phyloP scores from a whole-genome alignment of 2,113 vertebrate species.

The Trichechus manatus region DNA sequence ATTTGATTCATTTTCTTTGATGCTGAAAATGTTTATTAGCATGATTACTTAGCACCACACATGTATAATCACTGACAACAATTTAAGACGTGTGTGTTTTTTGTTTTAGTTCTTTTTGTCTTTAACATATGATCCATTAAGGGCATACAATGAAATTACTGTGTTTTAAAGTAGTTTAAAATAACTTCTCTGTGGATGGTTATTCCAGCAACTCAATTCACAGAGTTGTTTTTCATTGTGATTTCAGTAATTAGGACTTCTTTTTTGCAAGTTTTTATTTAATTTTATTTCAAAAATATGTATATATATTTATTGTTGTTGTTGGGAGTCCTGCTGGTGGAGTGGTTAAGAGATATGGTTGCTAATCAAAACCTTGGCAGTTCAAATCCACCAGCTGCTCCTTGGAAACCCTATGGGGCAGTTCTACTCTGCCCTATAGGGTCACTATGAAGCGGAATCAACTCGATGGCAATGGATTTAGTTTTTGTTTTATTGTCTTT shows the following conservation, averaged over 20 bases:
- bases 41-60: background rate
- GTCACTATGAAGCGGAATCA: no score
- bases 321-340: no score
- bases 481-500: no score
- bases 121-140: background rate
- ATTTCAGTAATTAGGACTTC: background rate
- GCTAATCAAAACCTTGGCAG: no score
- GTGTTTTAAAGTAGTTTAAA: background rate
- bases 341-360: no score
- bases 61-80: no score
- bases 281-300: background rate
- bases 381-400: no score
- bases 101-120: background rate
- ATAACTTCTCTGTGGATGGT: background rate
- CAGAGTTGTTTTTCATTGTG: background rate
- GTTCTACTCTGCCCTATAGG: no score
- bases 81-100: background rate
- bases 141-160: background rate
- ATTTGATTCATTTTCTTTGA: background rate
- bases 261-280: background rate
- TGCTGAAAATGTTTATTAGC: background rate
- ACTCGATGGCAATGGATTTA: no score
- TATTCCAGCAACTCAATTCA: background rate
- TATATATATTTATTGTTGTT: no score
- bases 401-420: no score